phyloP scores from a whole-genome alignment of 2,797 vertebrate genomes.

The Gobio occitaniae region DNA sequence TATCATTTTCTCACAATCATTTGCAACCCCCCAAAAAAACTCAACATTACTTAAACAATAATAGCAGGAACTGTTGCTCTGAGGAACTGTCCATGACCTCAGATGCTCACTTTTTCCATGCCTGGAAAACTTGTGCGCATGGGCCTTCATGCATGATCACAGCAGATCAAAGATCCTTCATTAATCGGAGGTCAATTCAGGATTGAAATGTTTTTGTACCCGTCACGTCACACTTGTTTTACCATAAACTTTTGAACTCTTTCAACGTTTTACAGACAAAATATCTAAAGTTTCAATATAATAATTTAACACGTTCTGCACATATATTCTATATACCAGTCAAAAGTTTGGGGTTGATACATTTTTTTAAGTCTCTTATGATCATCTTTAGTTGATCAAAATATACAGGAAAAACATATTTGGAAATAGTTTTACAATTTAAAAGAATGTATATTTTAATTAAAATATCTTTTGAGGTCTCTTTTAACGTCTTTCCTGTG shows the following conservation, averaged over 20 bases:
- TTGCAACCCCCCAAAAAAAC: slow-evolving; percentile 4
- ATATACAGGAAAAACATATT: neutral
- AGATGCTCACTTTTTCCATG: slow-evolving; percentile 47
- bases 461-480: no score
- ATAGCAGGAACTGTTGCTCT: slow-evolving; percentile 17
- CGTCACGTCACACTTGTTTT: slow-evolving; percentile 24
- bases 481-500: neutral
- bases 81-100: slow-evolving; percentile 27
- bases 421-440: neutral
- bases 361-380: neutral
- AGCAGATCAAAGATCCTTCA: slow-evolving; percentile 39
- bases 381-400: neutral
- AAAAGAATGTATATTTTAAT: neutral
- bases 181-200: slow-evolving; percentile 35
- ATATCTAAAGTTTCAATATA: neutral
- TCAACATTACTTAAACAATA: slow-evolving; percentile 1
- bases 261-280: neutral
- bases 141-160: slow-evolving; percentile 41
- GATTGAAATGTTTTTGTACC: neutral
- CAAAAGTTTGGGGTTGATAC: neutral
- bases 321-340: neutral
- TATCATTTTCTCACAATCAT: neutral
- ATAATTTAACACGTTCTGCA: neutral
- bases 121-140: slow-evolving; percentile 53
- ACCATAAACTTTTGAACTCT: neutral